phyloP scores from a whole-genome alignment of 2,797 vertebrate genomes.

The Kryptolebias ocellatus region DNA sequence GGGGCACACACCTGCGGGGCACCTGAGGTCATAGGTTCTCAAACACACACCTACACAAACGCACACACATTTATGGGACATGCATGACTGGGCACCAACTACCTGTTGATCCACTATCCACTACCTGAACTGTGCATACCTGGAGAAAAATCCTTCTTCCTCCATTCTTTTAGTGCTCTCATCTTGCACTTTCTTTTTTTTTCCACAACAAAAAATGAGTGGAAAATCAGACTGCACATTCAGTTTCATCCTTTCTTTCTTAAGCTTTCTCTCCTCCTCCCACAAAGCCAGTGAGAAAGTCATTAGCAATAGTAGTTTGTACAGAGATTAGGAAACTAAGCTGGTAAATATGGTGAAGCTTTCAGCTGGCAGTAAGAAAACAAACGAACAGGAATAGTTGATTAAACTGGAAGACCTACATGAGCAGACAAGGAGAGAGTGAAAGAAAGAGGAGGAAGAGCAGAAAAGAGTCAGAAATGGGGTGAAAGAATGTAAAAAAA shows the following conservation, averaged over 20 bases:
- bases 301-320: slow-evolving; percentile 75
- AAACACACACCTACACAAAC: background rate
- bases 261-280: slow-evolving; percentile 26
- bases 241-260: background rate
- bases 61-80: slow-evolving; percentile 37
- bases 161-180: background rate
- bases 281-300: slow-evolving; percentile 68
- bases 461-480: slow-evolving; percentile 1
- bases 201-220: background rate
- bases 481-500: slow-evolving; percentile 35
- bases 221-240: background rate
- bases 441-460: background rate
- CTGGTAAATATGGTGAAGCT: slow-evolving; percentile 67
- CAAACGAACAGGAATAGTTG: slow-evolving; percentile 39
- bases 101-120: slow-evolving; percentile 59
- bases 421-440: background rate
- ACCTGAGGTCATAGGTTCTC: slow-evolving; percentile 67
- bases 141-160: slow-evolving; percentile 8
- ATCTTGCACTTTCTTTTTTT: background rate
- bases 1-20: slow-evolving; percentile 75
- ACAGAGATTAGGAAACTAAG: slow-evolving; percentile 73
- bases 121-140: slow-evolving; percentile 40
- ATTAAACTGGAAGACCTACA: slow-evolving; percentile 27
- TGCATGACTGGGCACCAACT: slow-evolving; percentile 75
- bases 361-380: slow-evolving; percentile 52